These are phyloP conservation scores for Peromyscus maniculatus DNA, from an alignment of 2,113 vertebrate species.

Conservation along the genomic window DNA sequence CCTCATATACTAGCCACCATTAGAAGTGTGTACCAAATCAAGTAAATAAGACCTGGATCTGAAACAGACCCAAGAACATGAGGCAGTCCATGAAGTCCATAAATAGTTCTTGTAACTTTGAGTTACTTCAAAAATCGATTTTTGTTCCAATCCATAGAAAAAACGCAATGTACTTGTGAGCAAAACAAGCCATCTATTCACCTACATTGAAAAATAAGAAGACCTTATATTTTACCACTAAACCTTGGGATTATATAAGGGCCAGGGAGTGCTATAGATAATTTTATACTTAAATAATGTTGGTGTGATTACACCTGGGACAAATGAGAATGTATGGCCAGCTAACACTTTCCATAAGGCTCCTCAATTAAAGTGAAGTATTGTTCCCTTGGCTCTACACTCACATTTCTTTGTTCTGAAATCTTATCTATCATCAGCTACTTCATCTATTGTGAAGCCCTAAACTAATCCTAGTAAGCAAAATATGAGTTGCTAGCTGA, in stretches of 20 bases:
- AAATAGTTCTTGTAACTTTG: neutral
- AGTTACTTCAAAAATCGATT: conserved; percentile 32
- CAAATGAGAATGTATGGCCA: neutral
- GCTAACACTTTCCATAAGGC: neutral
- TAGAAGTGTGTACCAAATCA: conserved; percentile 42
- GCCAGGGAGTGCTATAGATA: neutral
- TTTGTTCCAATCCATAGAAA: neutral
- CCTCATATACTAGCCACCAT: neutral
- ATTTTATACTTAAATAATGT: neutral
- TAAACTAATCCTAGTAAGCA: neutral
- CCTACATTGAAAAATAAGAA: neutral
- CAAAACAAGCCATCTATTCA: neutral
- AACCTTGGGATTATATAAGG: neutral
- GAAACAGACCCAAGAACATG: conserved; percentile 25
- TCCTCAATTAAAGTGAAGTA: neutral
- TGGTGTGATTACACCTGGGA: neutral
- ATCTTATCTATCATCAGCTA: neutral
- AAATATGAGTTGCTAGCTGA: neutral
- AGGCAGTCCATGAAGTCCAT: neutral
- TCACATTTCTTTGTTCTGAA: neutral
- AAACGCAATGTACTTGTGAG: neutral
- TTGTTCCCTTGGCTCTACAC: neutral
- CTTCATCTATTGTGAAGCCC: neutral
- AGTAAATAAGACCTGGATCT: conserved; percentile 47
- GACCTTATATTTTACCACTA: neutral